Percentiles rank a stretch among this genome's conserved stretches.
Evolutionary conservation across 1,140 invertebrate genomes (phyloP).

Genomic region (Venustaconcha ellipsiformis): DNA sequence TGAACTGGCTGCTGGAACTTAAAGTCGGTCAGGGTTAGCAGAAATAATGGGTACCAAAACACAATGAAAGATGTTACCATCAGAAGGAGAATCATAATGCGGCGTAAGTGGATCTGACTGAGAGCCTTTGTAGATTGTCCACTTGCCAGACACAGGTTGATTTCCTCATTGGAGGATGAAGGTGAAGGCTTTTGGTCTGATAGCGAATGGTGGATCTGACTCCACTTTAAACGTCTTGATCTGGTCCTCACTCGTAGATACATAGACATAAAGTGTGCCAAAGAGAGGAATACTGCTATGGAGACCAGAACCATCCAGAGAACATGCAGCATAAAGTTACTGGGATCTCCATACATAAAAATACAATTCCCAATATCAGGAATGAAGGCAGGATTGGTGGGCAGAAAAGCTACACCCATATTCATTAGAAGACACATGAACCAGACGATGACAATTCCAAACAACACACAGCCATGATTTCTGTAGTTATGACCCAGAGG

Average conservation of each 20-base stretch:
- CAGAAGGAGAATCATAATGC: constrained; percentile 63
- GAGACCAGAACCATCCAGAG: constrained; percentile 91
- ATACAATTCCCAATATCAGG: constrained; percentile 82
- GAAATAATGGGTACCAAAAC: constrained; percentile 90
- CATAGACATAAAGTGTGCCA: constrained; percentile 86
- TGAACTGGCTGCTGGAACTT: constrained; percentile 40
- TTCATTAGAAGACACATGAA: constrained; percentile 86
- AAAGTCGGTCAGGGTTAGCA: constrained; percentile 78
- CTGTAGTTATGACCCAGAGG: constrained; percentile 36
- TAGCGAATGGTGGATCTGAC: constrained; percentile 51
- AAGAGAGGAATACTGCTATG: constrained; percentile 86
- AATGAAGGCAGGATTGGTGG: constrained; percentile 52
- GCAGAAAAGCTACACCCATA: constrained; percentile 85
- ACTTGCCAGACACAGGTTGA: constrained; percentile 18
- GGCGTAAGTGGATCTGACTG: constrained; percentile 40
- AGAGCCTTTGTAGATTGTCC: constrained; percentile 31
- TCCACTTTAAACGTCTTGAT: constrained; percentile 51
- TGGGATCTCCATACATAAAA: constrained; percentile 79
- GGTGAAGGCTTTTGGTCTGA: constrained; percentile 31
- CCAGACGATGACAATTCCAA: constrained; percentile 94
- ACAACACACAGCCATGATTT: constrained; percentile 82
- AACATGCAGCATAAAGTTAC: constrained; percentile 90
- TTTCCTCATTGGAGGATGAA: constrained; percentile 15
- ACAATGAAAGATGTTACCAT: constrained; percentile 87
- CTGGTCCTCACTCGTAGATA: constrained; percentile 78